Evolutionary conservation across 2,113 vertebrate genomes (phyloP).

Genomic region (Microtus pennsylvanicus): DNA sequence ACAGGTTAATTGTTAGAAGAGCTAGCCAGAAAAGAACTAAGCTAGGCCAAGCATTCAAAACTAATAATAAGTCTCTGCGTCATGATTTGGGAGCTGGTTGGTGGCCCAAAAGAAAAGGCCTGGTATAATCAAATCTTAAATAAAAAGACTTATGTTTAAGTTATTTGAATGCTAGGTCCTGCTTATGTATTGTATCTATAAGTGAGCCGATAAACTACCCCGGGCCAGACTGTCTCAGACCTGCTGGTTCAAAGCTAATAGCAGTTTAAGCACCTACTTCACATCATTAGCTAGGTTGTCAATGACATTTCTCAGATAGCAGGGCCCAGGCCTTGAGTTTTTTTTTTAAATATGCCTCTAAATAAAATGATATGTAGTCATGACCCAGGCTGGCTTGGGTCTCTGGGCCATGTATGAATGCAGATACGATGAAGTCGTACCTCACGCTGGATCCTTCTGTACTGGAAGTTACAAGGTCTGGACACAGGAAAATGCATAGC

Average conservation of each 20-base stretch:
- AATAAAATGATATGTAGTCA: neutral
- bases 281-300: neutral
- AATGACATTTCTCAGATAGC: neutral
- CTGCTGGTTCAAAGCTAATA: neutral
- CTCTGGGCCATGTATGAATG: neutral
- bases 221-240: neutral
- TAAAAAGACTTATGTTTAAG: conserved; percentile 17
- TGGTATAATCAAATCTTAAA: neutral
- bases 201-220: conserved; percentile 7
- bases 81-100: no score
- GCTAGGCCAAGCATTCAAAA: no score
- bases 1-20: no score
- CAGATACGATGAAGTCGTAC: neutral
- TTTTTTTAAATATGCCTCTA: neutral
- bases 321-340: neutral
- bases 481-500: neutral
- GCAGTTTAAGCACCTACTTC: neutral
- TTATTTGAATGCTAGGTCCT: neutral
- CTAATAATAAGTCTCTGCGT: no score
- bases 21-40: no score
- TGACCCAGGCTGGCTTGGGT: neutral
- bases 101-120: no score
- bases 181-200: neutral
- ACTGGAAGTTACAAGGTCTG: neutral
- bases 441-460: neutral